These are phyloP conservation scores for Prosopocoilus inquinatus DNA, from an alignment of 2,888 invertebrate species.

Conservation along the genomic window DNA sequence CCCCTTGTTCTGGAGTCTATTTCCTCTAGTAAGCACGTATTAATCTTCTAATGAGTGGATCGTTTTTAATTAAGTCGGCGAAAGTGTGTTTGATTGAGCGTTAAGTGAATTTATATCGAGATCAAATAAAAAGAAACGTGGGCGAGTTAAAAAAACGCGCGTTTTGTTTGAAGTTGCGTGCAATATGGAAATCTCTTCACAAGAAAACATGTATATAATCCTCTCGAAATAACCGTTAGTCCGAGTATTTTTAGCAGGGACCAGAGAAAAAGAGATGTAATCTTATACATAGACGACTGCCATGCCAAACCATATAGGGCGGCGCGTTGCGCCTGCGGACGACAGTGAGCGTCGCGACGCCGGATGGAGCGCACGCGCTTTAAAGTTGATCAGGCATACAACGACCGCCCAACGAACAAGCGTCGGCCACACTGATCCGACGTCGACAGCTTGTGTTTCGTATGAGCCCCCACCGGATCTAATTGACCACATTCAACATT, in stretches of 20 bases:
- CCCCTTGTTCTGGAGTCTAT: conserved; percentile 2
- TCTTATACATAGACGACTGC: conserved; percentile 50
- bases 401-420: conserved; percentile 11
- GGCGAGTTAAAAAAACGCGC: too few relatives aligned
- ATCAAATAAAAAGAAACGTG: too few relatives aligned
- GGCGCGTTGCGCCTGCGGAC: conserved; percentile 45
- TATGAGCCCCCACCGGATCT: conserved; percentile 15
- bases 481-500: conserved; percentile 36
- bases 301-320: conserved; percentile 53
- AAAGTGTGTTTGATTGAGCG: too few relatives aligned
- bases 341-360: conserved; percentile 36
- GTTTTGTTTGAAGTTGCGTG: conserved; percentile 2
- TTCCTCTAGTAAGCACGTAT: background rate
- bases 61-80: too few relatives aligned
- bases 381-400: conserved; percentile 8
- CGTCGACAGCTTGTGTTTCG: conserved; percentile 1
- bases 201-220: conserved; percentile 46
- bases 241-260: conserved; percentile 50
- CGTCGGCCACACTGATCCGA: conserved; percentile 11
- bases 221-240: conserved; percentile 50
- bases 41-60: too few relatives aligned
- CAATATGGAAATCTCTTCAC: conserved; percentile 44
- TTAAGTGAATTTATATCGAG: too few relatives aligned
- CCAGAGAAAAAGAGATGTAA: conserved; percentile 52
- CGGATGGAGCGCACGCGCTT: conserved; percentile 28